A percentile compares a stretch with the other conserved stretches of the same genome.
phyloP scores from a whole-genome alignment of 2,797 vertebrate species.

The Echeneis naucrates region DNA sequence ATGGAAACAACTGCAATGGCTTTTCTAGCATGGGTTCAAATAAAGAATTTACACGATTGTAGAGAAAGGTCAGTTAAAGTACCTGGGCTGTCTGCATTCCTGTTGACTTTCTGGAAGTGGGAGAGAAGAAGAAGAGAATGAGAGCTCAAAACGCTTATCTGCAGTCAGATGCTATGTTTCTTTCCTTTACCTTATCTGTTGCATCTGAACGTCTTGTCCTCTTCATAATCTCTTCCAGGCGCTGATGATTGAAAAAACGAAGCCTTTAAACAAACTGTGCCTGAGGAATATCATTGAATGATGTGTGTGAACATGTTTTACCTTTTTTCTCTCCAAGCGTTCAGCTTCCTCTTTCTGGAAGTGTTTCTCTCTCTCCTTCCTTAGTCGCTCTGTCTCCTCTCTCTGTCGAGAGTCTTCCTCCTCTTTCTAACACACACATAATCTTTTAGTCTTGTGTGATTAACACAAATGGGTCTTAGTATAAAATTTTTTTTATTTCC shows the following conservation, averaged over 20 bases:
- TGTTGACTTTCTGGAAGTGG: slow-evolving; percentile 86
- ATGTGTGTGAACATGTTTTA: slow-evolving; percentile 52
- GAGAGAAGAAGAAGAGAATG: slow-evolving; percentile 12
- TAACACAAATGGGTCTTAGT: rapidly evolving
- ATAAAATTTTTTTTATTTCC: background rate
- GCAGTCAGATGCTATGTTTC: background rate
- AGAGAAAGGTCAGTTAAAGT: background rate
- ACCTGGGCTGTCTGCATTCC: slow-evolving; percentile 87
- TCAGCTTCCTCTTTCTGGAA: slow-evolving; percentile 97
- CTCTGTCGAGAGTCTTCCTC: slow-evolving; percentile 89
- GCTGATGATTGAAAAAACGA: slow-evolving; percentile 76
- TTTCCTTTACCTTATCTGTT: slow-evolving; percentile 85
- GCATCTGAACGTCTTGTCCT: slow-evolving; percentile 93
- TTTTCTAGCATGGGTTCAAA: background rate
- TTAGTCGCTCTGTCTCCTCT: slow-evolving; percentile 88
- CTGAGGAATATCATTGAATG: background rate
- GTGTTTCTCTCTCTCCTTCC: slow-evolving; percentile 92
- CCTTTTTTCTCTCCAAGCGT: slow-evolving; percentile 95
- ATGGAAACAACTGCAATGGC: slow-evolving; percentile 28
- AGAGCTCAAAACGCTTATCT: background rate
- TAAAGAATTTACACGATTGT: background rate
- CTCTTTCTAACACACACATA: slow-evolving; percentile 87
- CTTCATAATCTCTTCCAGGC: slow-evolving; percentile 99
- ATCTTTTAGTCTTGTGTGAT: background rate
- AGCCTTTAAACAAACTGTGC: background rate